phyloP scores from a whole-genome alignment of 2,888 invertebrate genomes.

The Beris morrisii region DNA sequence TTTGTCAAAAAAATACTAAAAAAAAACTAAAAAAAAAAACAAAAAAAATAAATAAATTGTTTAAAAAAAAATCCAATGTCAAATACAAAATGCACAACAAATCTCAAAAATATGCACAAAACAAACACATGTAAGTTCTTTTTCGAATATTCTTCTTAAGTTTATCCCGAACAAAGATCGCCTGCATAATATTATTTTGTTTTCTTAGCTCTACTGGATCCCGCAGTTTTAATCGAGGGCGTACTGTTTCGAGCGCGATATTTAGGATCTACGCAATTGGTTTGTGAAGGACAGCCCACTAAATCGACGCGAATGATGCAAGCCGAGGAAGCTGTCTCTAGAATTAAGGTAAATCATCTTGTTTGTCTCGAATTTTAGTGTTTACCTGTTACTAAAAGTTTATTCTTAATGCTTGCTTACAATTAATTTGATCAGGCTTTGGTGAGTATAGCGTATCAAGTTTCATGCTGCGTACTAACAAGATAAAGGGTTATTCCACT shows the following conservation, averaged over 20 bases:
- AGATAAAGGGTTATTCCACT: too few relatives aligned
- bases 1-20: slow-evolving; percentile 12
- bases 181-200: slow-evolving; percentile 2
- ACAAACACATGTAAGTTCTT: slow-evolving; percentile 35
- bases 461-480: background rate
- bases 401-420: slow-evolving; percentile 2
- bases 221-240: slow-evolving; percentile 98
- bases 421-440: slow-evolving; percentile 1
- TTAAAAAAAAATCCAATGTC: slow-evolving; percentile 30
- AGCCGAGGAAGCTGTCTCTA: slow-evolving; percentile 98
- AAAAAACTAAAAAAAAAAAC: slow-evolving; percentile 1
- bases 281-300: slow-evolving; percentile 98
- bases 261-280: slow-evolving; percentile 96
- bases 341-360: slow-evolving; percentile 84
- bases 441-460: slow-evolving; percentile 4
- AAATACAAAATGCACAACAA: slow-evolving; percentile 29
- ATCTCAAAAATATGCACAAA: slow-evolving; percentile 37
- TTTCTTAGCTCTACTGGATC: slow-evolving; percentile 58
- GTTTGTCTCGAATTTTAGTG: too few relatives aligned
- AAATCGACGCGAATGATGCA: slow-evolving; percentile 99
- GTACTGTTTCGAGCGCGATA: slow-evolving; percentile 97
- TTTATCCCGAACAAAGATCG: slow-evolving; percentile 14
- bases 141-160: slow-evolving; percentile 33
- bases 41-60: slow-evolving; percentile 21
- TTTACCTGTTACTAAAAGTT: background rate